phyloP scores from a whole-genome alignment of 2,113 vertebrate genomes.

The Beaufortia kweichowensis region DNA sequence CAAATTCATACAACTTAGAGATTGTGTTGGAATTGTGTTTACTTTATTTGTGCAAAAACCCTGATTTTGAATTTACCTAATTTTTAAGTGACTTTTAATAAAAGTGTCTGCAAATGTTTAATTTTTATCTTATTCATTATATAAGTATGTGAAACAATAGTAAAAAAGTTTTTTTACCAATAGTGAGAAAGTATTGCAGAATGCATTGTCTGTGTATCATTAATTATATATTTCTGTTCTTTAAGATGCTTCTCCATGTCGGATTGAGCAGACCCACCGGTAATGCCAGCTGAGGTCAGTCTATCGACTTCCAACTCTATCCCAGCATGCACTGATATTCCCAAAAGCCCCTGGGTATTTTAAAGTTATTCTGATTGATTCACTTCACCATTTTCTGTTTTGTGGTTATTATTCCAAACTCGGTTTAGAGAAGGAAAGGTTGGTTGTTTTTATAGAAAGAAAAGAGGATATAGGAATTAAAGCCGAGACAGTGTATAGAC shows the following conservation, averaged over 20 bases:
- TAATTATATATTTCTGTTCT: conserved; percentile 62
- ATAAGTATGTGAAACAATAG: background rate
- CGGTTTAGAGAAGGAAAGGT: conserved; percentile 14
- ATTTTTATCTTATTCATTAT: background rate
- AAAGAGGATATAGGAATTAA: background rate
- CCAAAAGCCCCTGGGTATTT: conserved; percentile 48
- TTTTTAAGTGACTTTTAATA: too few species aligned
- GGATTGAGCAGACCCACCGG: conserved; percentile 52
- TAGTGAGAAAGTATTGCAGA: conserved; percentile 51
- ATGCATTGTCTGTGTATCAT: conserved; percentile 59
- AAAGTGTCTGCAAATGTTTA: background rate
- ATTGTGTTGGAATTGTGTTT: too few species aligned
- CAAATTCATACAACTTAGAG: too few species aligned
- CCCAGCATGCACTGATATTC: conserved; percentile 65
- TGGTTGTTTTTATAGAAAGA: background rate
- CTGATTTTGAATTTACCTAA: too few species aligned
- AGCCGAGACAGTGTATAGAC: too few species aligned
- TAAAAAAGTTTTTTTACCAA: background rate
- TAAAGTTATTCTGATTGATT: conserved; percentile 54
- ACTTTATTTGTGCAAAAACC: too few species aligned
- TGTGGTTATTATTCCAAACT: conserved; percentile 26
- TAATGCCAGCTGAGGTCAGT: conserved; percentile 67
- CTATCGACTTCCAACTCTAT: conserved; percentile 49
- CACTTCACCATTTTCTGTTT: conserved; percentile 48
- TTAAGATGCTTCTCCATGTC: conserved; percentile 51